Evolutionary conservation across 1,140 invertebrate species (phyloP), one percentile per base, ranked within the genome.

Genomic region (Trichomalopsis sarcophagae): DNA sequence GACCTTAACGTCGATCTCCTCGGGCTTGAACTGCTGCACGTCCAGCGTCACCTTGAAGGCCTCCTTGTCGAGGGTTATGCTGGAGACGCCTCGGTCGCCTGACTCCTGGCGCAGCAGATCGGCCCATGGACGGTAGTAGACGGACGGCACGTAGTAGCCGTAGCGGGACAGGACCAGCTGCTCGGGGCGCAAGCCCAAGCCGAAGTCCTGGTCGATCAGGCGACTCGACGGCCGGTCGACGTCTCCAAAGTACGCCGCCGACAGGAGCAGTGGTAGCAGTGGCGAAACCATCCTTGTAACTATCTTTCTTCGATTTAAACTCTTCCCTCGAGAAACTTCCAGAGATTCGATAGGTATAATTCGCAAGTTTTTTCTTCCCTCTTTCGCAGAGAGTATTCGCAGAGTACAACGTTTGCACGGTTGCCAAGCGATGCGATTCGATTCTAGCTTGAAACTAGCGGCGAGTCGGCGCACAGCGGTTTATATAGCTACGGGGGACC

Each of bases 1-100:
- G 13, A 96, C 95, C 89, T 97, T 97, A 1, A 98, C 97, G 6
- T 94, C 94, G n/a, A 98, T 95, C 90, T 98, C 97, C 78, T 96
- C 95, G 0, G 97, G 97, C 62, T 95, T 93, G 90, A 98, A 98
- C 87, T 98, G 97, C 68, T 97, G 95, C 0, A 98, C 96, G 89
- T 98, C 97, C 89, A 97, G 91, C 86, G 94, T 95, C 0, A 96
- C 95, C 90, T 97, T 94, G 87, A 94, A 95, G 55, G 93, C 94
- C 81, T 95, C 89, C 78, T 94, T 94, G 88, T 95, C 7, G 93
- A 92, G 9, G 75, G 0, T 23, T 0, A 79, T 27, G 14, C 30
- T 55, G 1, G 83, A 73, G 27, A 68, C 27, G 7, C 75, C 82
- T 4, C 36, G 95, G 6, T 95, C 94, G 5, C 69, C 81, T 9